Evolutionary conservation across 2,888 invertebrate genomes (phyloP).

Genomic region (Drosophila mimica): DNA sequence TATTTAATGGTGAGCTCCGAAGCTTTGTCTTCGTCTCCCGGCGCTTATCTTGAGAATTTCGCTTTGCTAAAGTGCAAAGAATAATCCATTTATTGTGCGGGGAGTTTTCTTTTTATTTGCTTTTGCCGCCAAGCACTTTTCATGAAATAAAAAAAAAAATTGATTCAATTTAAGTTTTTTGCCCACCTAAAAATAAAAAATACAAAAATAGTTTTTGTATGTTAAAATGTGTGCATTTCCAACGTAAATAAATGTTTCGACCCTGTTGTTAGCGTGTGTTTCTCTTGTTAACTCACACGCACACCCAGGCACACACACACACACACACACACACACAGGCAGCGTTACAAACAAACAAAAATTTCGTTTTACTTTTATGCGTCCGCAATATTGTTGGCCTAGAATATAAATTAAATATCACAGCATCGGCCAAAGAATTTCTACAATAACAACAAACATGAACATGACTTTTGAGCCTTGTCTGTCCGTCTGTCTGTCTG

Average conservation of each 20-base stretch:
- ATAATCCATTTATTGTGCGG: not conserved
- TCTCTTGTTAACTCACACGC: slow-evolving; percentile 40
- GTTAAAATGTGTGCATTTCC: slow-evolving; percentile 57
- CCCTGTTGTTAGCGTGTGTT: slow-evolving; percentile 21
- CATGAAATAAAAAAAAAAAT: slow-evolving; percentile 14
- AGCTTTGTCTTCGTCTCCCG: slow-evolving; percentile 10
- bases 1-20: slow-evolving; percentile 41
- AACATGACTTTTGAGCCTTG: slow-evolving; percentile 60
- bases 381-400: slow-evolving; percentile 51
- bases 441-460: slow-evolving; percentile 51
- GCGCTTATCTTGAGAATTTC: slow-evolving; percentile 17
- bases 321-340: not conserved
- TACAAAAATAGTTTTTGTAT: slow-evolving; percentile 34
- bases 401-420: slow-evolving; percentile 79
- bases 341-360: slow-evolving; percentile 25
- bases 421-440: slow-evolving; percentile 58
- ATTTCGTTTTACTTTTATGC: slow-evolving; percentile 49
- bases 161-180: slow-evolving; percentile 54
- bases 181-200: slow-evolving; percentile 58
- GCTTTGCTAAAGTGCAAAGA: not conserved
- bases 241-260: slow-evolving; percentile 66
- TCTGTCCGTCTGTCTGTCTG: not conserved
- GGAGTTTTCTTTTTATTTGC: not conserved
- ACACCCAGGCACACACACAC: not conserved
- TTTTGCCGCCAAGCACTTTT: slow-evolving; percentile 4